Evolutionary conservation across 2,888 invertebrate species (phyloP), one percentile per base, ranked within the genome.

Genomic region (Aphidoletes aphidimyza): DNA sequence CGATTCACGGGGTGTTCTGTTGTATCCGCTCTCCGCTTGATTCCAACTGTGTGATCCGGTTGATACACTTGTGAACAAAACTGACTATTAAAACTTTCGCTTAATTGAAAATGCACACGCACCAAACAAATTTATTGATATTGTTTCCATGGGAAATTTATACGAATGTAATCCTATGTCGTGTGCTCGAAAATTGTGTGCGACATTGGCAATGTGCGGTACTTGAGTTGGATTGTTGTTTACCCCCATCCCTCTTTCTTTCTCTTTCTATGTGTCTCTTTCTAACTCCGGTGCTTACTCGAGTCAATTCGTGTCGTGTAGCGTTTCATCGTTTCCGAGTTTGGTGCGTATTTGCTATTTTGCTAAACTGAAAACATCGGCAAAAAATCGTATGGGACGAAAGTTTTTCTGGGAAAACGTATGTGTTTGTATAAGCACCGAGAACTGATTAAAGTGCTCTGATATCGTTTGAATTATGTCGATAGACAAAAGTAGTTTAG

Each of bases 81-180:
- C 69, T 69, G 69, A 69, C 69, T 69, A 69, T 69, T 37, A 81
- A 81, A 81, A 81, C 37, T 81, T 81, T 81, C 37, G 37, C 37
- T 83, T 83, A 83, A 83, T 83, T 83, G 83, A 83, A 83, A 83
- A 83, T 83, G 83, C 83, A 42, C 83, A 83, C 83, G 83, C 83
- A 83, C 83, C 39, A 83, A 83, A 42, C 83, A 42, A 83, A 42
- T 83, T 83, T 83, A 83, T 83, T 83, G 83, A 83, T 45, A 83
- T 42, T 83, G 83, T 83, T 83, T 83, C 83, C 83, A 83, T 83
- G 83, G 83, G 45, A 83, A 83, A 83, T 83, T 83, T 81, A 81
- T 81, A 19, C 22, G 81, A 81, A 81, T 81, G 81, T 81, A 81
- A 81, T 81, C 81, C 37, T n/a, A 19, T 81, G 81, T 81, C 22